Percentiles rank a stretch among this genome's conserved stretches.
These are phyloP conservation scores for Platyrinchus mystaceus DNA, from an alignment of 2,797 vertebrate species.

Conservation along the genomic window DNA sequence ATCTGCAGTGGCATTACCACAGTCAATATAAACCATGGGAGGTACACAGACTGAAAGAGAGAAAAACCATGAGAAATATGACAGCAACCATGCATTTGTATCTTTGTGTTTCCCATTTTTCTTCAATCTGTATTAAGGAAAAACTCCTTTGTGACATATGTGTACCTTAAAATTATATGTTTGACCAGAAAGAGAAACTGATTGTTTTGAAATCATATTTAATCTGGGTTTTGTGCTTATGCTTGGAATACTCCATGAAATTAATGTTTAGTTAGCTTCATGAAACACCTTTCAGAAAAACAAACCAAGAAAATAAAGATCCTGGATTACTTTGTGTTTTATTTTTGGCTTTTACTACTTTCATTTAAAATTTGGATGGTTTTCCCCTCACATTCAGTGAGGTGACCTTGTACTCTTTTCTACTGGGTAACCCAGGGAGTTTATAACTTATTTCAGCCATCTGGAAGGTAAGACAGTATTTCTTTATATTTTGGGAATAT, in stretches of 20 bases:
- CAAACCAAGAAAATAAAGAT: not conserved
- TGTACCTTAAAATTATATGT: not conserved
- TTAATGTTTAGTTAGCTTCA: not conserved
- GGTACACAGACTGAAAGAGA: conserved; percentile 66
- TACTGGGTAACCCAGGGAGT: not conserved
- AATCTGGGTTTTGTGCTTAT: not conserved
- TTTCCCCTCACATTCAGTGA: not conserved
- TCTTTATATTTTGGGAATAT: not conserved
- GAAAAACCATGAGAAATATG: not conserved
- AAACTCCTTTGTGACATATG: not conserved
- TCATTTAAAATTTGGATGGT: not conserved
- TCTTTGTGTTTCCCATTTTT: not conserved
- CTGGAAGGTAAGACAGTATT: not conserved
- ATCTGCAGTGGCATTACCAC: conserved; percentile 68
- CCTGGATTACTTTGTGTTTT: not conserved
- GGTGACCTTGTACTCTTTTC: not conserved
- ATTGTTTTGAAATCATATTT: not conserved
- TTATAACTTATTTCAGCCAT: not conserved
- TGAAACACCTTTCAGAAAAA: not conserved
- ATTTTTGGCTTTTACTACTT: not conserved
- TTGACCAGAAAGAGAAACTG: not conserved
- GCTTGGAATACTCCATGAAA: not conserved
- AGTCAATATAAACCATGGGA: conserved; percentile 87
- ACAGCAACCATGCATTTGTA: not conserved
- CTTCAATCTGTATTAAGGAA: no score